These are phyloP conservation scores for Lamprologus speciosus DNA, from an alignment of 2,113 vertebrate species.

Conservation along the genomic window DNA sequence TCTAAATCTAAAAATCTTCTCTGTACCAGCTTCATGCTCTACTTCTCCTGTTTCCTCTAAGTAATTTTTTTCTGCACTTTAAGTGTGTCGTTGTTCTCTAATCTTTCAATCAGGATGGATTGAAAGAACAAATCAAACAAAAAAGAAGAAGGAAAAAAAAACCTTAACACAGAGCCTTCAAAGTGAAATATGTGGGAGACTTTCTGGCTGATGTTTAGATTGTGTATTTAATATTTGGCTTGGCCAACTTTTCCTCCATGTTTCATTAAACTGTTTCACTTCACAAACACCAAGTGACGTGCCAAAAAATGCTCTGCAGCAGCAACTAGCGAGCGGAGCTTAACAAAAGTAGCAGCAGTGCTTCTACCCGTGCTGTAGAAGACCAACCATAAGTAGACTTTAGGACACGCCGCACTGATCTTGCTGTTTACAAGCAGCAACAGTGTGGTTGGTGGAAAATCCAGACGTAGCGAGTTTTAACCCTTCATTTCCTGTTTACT, in stretches of 20 bases:
- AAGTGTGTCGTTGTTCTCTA: background rate
- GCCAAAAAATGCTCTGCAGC: background rate
- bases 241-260: background rate
- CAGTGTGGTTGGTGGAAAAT: conserved; percentile 56
- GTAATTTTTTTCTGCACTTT: background rate
- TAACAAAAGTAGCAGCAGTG: background rate
- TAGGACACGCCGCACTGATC: background rate
- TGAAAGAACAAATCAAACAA: background rate
- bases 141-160: background rate
- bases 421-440: conserved; percentile 29
- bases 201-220: conserved; percentile 8
- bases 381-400: background rate
- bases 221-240: background rate
- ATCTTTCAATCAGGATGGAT: conserved; percentile 13
- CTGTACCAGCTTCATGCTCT: background rate
- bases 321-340: background rate
- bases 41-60: background rate
- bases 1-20: background rate
- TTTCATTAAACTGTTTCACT: background rate
- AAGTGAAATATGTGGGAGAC: background rate
- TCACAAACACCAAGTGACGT: background rate
- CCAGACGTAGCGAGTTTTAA: conserved; percentile 46
- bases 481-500: conserved; percentile 65
- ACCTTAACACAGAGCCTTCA: background rate
- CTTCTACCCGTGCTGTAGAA: background rate